A percentile compares a stretch with the other conserved stretches of the same genome.
Conservation (phyloP, 30 jellyfish, hydroid and myxozoan species). For the Pseudorhiza aurosa region DNA sequence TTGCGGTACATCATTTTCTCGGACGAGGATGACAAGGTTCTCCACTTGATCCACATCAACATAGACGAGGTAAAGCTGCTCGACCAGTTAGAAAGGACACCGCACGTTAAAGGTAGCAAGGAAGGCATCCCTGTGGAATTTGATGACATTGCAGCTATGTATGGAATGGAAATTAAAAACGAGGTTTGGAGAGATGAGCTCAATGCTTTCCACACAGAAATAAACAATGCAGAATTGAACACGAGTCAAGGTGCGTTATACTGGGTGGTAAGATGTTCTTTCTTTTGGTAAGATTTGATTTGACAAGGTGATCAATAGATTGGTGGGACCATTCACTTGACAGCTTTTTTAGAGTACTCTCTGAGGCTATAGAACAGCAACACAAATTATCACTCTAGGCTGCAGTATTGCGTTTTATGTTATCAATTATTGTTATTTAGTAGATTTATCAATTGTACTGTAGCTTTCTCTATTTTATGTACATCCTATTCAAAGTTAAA, state of each 20-base stretch:
- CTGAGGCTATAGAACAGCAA: too few species aligned
- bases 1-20: not conserved
- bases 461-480: too few species aligned
- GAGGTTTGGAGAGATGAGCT: slow-evolving; percentile 55
- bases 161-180: slow-evolving; percentile 18
- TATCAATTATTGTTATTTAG: too few species aligned
- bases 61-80: not conserved
- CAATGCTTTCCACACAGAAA: slow-evolving; percentile 24
- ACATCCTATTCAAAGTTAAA: too few species aligned
- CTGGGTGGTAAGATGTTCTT: too few species aligned
- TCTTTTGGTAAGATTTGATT: too few species aligned
- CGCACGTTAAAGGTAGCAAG: not conserved
- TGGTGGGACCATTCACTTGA: too few species aligned
- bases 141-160: not conserved
- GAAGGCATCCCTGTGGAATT: not conserved
- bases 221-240: not conserved
- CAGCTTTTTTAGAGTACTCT: too few species aligned
- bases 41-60: not conserved
- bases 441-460: too few species aligned
- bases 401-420: too few species aligned
- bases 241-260: slow-evolving; percentile 7
- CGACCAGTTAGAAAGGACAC: not conserved
- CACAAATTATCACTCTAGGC: too few species aligned
- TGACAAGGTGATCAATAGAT: too few species aligned
- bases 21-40: not conserved